These are phyloP conservation scores for Osedax fenrisi DNA, from an alignment of 2,888 invertebrate species.

Conservation along the genomic window DNA sequence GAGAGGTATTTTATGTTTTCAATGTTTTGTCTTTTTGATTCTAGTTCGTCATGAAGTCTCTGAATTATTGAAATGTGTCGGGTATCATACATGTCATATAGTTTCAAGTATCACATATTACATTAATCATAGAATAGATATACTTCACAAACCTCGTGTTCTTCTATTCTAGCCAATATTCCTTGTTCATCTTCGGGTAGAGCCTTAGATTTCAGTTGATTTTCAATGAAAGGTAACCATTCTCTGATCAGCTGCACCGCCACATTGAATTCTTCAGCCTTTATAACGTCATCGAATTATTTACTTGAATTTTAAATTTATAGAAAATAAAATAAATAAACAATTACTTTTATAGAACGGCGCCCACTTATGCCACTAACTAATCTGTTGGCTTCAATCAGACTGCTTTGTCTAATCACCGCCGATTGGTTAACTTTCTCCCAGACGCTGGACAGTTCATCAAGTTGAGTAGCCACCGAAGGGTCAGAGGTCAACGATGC, in stretches of 20 bases:
- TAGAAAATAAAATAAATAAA: no score
- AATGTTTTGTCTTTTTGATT: slow-evolving; percentile 45
- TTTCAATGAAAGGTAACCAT: slow-evolving; percentile 48
- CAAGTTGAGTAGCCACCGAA: slow-evolving; percentile 38
- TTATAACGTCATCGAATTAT: no score
- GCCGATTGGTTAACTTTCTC: slow-evolving; percentile 44
- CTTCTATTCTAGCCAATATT: slow-evolving; percentile 48
- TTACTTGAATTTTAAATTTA: no score
- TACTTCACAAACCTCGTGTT: slow-evolving; percentile 49
- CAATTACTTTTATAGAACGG: no score
- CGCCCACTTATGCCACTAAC: no score
- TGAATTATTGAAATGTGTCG: slow-evolving; percentile 35
- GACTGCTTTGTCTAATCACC: slow-evolving; percentile 42
- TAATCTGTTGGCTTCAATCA: slow-evolving; percentile 46
- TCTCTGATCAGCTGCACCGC: slow-evolving; percentile 47
- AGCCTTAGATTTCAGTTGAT: slow-evolving; percentile 46
- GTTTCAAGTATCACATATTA: background rate
- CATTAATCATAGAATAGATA: background rate
- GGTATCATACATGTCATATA: background rate
- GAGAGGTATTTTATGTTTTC: slow-evolving; percentile 46
- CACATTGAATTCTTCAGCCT: slow-evolving; percentile 50
- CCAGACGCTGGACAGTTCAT: slow-evolving; percentile 45
- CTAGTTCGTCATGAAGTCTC: slow-evolving; percentile 48
- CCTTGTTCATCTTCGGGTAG: slow-evolving; percentile 48
- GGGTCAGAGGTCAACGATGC: slow-evolving; percentile 41